phyloP scores from a whole-genome alignment of 2,797 vertebrate genomes.

The Rhynchotus rufescens region DNA sequence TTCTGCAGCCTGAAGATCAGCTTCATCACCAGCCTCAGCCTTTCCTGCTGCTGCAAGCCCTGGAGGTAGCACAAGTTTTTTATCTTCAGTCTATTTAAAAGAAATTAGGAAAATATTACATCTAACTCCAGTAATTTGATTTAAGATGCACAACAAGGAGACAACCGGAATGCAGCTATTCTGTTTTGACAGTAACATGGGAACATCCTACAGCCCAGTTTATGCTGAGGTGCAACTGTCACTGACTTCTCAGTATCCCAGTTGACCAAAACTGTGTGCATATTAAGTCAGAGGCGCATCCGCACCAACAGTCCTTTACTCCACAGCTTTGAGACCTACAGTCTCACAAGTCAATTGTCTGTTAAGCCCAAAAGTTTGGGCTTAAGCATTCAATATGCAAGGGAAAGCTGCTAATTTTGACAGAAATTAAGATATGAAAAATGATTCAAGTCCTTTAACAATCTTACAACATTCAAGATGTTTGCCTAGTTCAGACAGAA shows the following conservation, averaged over 20 bases:
- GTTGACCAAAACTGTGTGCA: not conserved
- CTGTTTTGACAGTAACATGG: not conserved
- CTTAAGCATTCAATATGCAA: not conserved
- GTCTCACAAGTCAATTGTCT: not conserved
- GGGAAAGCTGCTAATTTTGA: not conserved
- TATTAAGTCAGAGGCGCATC: not conserved
- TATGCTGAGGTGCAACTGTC: not conserved
- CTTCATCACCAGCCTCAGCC: constrained; percentile 86
- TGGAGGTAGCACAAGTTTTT: constrained; percentile 72
- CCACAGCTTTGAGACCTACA: not conserved
- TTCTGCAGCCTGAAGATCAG: constrained; percentile 90
- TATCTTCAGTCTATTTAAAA: constrained; percentile 83
- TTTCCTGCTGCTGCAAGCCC: constrained; percentile 78
- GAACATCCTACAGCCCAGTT: not conserved
- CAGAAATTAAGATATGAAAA: not conserved
- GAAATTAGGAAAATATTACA: not conserved
- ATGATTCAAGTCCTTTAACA: not conserved
- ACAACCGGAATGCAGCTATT: not conserved
- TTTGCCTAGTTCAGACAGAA: not conserved
- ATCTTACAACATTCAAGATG: not conserved
- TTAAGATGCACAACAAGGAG: not conserved
- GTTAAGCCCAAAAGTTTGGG: not conserved
- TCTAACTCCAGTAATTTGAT: not conserved
- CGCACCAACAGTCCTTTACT: not conserved
- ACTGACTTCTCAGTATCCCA: not conserved